These are phyloP conservation scores for Peromyscus polionotus DNA, from an alignment of 2,113 vertebrate species.

Conservation along the genomic window DNA sequence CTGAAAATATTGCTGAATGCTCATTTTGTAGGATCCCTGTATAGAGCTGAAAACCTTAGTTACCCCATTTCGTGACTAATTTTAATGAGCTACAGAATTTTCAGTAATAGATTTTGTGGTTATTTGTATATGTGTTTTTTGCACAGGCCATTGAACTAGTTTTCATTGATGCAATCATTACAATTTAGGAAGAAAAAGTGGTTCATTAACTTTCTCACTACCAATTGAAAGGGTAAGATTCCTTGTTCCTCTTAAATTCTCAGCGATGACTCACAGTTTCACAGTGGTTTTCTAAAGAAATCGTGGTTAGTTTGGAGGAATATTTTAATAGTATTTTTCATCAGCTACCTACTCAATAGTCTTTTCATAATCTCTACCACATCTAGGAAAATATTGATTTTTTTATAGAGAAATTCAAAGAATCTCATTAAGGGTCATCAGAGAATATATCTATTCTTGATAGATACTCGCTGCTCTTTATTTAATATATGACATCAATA, in stretches of 20 bases:
- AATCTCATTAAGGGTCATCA: conserved; percentile 33
- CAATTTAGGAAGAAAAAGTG: conserved; percentile 58
- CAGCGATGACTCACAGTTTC: conserved; percentile 44
- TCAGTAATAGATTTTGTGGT: conserved; percentile 56
- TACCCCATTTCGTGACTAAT: background rate
- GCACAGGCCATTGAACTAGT: conserved; percentile 38
- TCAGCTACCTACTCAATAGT: background rate
- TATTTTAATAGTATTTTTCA: background rate
- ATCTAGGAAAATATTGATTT: conserved; percentile 21
- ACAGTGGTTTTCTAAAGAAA: background rate
- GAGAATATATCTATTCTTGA: background rate
- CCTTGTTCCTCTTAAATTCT: conserved; percentile 40
- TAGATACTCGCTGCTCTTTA: background rate
- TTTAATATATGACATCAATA: conserved; percentile 43
- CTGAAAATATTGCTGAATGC: background rate
- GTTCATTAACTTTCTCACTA: conserved; percentile 61
- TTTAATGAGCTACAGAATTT: conserved; percentile 35
- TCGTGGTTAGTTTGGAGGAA: background rate
- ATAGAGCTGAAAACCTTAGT: background rate
- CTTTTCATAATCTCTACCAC: background rate
- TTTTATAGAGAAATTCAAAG: background rate
- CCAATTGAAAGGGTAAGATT: conserved; percentile 54
- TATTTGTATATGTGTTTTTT: background rate
- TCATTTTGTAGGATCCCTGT: background rate
- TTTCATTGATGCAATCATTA: conserved; percentile 31